Conservation (phyloP, 2,888 invertebrate species). For the Eurois occulta region DNA sequence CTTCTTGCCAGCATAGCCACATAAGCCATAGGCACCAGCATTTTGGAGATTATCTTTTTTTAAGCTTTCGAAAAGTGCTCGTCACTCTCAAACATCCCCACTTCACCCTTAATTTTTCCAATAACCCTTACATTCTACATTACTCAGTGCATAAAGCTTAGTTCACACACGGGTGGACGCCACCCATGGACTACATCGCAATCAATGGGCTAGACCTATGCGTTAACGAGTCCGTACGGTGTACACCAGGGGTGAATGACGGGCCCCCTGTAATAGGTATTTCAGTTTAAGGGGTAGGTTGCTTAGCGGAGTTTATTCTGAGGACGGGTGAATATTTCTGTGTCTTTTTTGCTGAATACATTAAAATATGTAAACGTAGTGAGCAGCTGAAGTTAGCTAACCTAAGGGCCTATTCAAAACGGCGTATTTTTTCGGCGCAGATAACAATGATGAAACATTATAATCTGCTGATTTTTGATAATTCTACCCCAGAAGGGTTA, state of each 20-base stretch:
- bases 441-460: too few species aligned
- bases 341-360: not conserved
- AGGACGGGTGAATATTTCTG: not conserved
- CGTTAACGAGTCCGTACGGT: conserved; percentile 47
- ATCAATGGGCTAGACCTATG: conserved; percentile 50
- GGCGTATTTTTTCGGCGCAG: too few species aligned
- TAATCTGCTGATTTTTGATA: too few species aligned
- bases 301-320: not conserved
- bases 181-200: conserved; percentile 45
- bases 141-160: conserved; percentile 43
- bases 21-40: too few species aligned
- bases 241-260: conserved; percentile 37
- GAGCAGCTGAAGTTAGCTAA: not conserved
- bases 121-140: conserved; percentile 40
- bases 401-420: too few species aligned
- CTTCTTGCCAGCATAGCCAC: not conserved
- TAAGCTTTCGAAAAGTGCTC: not conserved
- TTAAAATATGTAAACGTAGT: not conserved
- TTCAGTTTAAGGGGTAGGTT: conserved; percentile 37
- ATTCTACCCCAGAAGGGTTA: too few species aligned
- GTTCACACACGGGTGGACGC: conserved; percentile 49
- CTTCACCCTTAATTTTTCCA: conserved; percentile 38
- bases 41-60: not conserved
- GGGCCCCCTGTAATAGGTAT: conserved; percentile 47
- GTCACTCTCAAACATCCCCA: not conserved